phyloP scores from a whole-genome alignment of 2,113 vertebrate species.

The Marmota flaviventris region DNA sequence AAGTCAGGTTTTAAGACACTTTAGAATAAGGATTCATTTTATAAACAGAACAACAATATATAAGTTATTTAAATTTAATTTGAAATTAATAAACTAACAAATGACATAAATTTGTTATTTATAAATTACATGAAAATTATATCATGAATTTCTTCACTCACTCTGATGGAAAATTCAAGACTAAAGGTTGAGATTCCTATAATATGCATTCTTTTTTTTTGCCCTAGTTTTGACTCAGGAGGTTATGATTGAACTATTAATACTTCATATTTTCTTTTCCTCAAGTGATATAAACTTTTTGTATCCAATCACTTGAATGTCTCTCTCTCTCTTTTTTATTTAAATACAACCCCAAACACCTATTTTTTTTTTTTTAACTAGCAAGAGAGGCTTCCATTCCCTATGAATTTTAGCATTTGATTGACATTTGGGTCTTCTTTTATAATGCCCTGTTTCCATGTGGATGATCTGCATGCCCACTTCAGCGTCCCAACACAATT shows the following conservation, averaged over 20 bases:
- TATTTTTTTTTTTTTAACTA: not conserved
- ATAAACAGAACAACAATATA: not conserved
- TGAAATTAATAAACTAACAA: constrained; percentile 20
- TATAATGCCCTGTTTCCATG: not conserved
- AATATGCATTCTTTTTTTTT: not conserved
- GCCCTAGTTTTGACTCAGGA: not conserved
- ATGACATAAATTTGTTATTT: not conserved
- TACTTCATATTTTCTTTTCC: not conserved
- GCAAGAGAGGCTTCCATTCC: not conserved
- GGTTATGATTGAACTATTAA: not conserved
- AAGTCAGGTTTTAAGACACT: not conserved
- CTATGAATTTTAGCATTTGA: not conserved
- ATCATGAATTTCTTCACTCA: not conserved
- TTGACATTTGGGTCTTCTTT: not conserved
- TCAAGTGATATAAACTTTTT: not conserved
- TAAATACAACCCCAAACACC: not conserved
- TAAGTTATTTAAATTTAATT: not conserved
- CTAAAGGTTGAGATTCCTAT: not conserved
- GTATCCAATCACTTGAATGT: not conserved
- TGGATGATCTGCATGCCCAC: not conserved
- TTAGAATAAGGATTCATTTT: not conserved
- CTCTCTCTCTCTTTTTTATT: not conserved
- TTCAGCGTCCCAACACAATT: too few species aligned
- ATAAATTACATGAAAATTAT: constrained; percentile 29
- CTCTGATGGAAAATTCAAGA: constrained; percentile 18